A percentile compares a stretch with the other conserved stretches of the same genome.
phyloP scores from a whole-genome alignment of 2,113 vertebrate species.

The Dinomys branickii region DNA sequence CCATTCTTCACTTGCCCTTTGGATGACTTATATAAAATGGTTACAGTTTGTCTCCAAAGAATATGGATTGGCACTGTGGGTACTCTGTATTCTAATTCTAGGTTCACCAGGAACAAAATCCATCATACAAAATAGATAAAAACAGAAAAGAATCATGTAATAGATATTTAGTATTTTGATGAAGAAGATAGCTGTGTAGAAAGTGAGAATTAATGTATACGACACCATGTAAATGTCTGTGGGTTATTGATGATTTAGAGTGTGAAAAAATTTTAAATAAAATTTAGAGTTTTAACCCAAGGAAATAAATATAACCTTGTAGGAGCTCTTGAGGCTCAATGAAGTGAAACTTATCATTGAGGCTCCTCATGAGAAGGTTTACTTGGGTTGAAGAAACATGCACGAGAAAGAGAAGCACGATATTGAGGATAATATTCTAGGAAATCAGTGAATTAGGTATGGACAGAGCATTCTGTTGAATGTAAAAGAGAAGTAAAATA shows the following conservation, averaged over 20 bases:
- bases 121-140: not conserved
- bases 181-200: not conserved
- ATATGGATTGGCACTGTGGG: not conserved
- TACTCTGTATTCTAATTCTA: not conserved
- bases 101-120: not conserved
- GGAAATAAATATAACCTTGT: not conserved
- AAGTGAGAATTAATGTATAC: constrained; percentile 20
- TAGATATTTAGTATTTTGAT: not conserved
- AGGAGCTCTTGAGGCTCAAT: not conserved
- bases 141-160: not conserved
- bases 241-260: not conserved
- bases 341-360: not conserved
- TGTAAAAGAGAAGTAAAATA: not conserved
- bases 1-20: constrained; percentile 38
- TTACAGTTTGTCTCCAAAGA: constrained; percentile 50
- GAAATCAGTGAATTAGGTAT: not conserved
- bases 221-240: not conserved
- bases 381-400: not conserved
- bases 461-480: not conserved
- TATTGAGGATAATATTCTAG: not conserved
- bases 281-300: constrained; percentile 33
- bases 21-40: constrained; percentile 23
- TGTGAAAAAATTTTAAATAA: constrained; percentile 38
- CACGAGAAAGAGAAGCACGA: not conserved
- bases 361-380: not conserved